Conservation (phyloP, 37 sponge, comb jelly and placozoan genomes). For the Aphrocallistes beatrix region DNA sequence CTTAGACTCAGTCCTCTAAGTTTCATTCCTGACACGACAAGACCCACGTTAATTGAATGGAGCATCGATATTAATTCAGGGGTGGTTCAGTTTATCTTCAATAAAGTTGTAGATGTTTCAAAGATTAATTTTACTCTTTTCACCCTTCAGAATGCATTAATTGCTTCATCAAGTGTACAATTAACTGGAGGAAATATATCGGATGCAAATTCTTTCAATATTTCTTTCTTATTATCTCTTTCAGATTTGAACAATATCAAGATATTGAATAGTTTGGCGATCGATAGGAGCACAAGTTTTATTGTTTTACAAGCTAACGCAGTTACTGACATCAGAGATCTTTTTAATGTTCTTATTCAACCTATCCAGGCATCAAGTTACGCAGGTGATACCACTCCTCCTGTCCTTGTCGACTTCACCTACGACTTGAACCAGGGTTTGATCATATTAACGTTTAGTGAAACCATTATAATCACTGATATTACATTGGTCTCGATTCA, state of each 20-base stretch:
- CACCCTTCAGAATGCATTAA: constrained; percentile 34
- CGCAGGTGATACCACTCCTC: constrained; percentile 40
- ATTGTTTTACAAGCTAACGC: not conserved
- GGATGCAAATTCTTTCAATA: not conserved
- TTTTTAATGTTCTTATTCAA: not conserved
- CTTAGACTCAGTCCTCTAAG: constrained; percentile 21
- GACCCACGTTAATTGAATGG: constrained; percentile 38
- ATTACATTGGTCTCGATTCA: not conserved
- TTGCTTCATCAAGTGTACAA: not conserved
- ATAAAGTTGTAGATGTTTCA: constrained; percentile 40
- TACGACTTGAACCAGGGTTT: constrained; percentile 54
- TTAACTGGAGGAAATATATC: not conserved
- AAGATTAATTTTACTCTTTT: constrained; percentile 32
- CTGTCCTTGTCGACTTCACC: constrained; percentile 32
- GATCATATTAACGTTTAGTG: constrained; percentile 46
- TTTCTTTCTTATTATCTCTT: not conserved
- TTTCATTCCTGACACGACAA: constrained; percentile 42
- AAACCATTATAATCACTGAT: constrained; percentile 24
- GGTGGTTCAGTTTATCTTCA: constrained; percentile 41
- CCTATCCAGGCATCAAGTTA: not conserved
- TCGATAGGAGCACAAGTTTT: not conserved
- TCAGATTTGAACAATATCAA: not conserved
- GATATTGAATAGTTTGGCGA: not conserved
- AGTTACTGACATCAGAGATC: not conserved
- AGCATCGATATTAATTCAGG: constrained; percentile 56